Evolutionary conservation across 2,113 vertebrate genomes (phyloP).

Genomic region (Trachemys scripta): DNA sequence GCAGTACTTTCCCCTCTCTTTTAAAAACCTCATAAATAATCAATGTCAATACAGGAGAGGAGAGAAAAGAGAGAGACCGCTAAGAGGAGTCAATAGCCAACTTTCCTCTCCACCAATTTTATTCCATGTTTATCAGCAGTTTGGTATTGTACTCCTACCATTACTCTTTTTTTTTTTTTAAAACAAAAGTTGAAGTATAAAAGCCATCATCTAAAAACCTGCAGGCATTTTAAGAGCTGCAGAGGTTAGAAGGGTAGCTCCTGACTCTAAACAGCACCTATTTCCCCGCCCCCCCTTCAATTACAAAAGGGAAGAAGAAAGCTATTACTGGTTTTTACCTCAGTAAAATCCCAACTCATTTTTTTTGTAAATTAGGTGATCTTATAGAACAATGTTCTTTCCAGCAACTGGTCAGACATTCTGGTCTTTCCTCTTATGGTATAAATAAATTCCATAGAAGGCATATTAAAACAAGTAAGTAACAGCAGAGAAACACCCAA

Average conservation of each 20-base stretch:
- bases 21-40: neutral
- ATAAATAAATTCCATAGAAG: neutral
- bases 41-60: neutral
- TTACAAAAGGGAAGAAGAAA: conserved; percentile 81
- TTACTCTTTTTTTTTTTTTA: conserved; percentile 34
- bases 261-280: conserved; percentile 81
- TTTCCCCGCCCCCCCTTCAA: conserved; percentile 71
- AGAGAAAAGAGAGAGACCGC: neutral
- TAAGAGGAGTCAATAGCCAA: neutral
- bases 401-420: neutral
- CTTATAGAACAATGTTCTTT: conserved; percentile 65
- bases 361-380: conserved; percentile 63
- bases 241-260: conserved; percentile 81
- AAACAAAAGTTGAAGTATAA: conserved; percentile 76
- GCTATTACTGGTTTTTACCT: conserved; percentile 80
- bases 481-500: neutral
- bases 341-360: conserved; percentile 73
- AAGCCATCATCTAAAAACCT: conserved; percentile 74
- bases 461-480: neutral
- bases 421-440: neutral
- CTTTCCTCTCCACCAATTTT: neutral
- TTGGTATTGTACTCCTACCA: neutral
- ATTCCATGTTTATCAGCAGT: conserved; percentile 15
- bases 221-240: conserved; percentile 79
- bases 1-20: neutral